Evolutionary conservation across 2,888 invertebrate species (phyloP).

Genomic region (Chromoteleia sp.): DNA sequence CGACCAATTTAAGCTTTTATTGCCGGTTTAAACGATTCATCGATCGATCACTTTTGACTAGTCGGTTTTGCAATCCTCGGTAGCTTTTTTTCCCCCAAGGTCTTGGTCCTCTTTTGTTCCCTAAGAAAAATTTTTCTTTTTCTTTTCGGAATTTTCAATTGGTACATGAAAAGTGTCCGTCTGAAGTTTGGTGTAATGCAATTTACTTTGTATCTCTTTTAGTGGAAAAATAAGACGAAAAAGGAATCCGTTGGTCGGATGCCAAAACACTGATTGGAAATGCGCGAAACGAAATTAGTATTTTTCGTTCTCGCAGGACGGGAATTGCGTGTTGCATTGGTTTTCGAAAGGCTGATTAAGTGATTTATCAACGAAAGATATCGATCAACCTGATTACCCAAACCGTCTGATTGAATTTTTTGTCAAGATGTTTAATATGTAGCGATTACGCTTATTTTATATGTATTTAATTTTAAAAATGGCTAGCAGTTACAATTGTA

Average conservation of each 20-base stretch:
- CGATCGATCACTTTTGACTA: slow-evolving; percentile 49
- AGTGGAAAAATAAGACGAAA: slow-evolving; percentile 18
- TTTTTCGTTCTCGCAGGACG: slow-evolving; percentile 23
- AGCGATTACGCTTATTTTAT: too few species aligned
- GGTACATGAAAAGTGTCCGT: slow-evolving; percentile 13
- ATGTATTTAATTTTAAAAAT: too few species aligned
- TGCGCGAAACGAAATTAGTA: slow-evolving; percentile 40
- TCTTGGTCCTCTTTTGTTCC: background rate
- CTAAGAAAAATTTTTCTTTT: background rate
- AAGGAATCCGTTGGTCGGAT: slow-evolving; percentile 6
- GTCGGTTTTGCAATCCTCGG: slow-evolving; percentile 24
- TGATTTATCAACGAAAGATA: background rate
- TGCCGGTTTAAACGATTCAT: slow-evolving; percentile 44
- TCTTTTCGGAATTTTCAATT: background rate
- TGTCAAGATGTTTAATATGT: too few species aligned
- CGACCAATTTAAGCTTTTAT: slow-evolving; percentile 58
- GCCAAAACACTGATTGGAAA: slow-evolving; percentile 47
- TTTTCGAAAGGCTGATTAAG: slow-evolving; percentile 32
- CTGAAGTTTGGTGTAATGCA: slow-evolving; percentile 22
- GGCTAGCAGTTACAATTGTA: too few species aligned
- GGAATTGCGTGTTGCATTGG: slow-evolving; percentile 18
- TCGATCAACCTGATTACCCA: background rate
- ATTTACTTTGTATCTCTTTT: slow-evolving; percentile 26
- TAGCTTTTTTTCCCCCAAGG: slow-evolving; percentile 2
- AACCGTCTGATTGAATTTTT: background rate